Evolutionary conservation across 2,113 vertebrate species (phyloP).

Genomic region (Dicrurus megarhynchus): DNA sequence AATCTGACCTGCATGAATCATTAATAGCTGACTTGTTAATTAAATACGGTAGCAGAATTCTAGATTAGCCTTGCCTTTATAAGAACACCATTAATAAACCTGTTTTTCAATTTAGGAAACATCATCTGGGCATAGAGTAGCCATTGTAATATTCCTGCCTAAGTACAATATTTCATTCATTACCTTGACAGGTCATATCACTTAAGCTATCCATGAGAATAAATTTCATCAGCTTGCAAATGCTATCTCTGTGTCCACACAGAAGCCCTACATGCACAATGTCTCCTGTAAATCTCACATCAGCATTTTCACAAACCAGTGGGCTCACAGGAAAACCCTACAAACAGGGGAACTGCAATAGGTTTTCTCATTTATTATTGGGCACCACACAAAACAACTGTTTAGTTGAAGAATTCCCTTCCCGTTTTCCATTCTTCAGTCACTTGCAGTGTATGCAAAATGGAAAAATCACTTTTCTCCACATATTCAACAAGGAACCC

Average conservation of each 20-base stretch:
- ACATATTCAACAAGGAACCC: not conserved
- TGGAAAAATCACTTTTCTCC: not conserved
- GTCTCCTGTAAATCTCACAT: not conserved
- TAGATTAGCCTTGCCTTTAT: constrained; percentile 37
- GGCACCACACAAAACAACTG: not conserved
- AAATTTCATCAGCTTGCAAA: constrained; percentile 4
- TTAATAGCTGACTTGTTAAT: constrained; percentile 60
- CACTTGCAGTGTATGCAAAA: not conserved
- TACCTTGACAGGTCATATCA: not conserved
- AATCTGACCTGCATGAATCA: constrained; percentile 31
- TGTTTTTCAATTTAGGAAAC: constrained; percentile 59
- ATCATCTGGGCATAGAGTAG: not conserved
- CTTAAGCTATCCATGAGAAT: not conserved
- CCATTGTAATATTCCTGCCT: not conserved
- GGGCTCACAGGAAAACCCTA: not conserved
- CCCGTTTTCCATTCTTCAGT: not conserved
- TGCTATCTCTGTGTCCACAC: not conserved
- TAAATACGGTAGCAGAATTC: constrained; percentile 60
- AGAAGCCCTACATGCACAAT: not conserved
- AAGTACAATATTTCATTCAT: constrained; percentile 33
- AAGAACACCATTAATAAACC: constrained; percentile 50
- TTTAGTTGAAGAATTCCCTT: not conserved
- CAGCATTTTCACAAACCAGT: not conserved
- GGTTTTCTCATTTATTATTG: not conserved
- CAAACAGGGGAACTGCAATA: not conserved